These are phyloP conservation scores for Cirrhinus molitorella DNA, from an alignment of 2,797 vertebrate genomes.

Conservation along the genomic window DNA sequence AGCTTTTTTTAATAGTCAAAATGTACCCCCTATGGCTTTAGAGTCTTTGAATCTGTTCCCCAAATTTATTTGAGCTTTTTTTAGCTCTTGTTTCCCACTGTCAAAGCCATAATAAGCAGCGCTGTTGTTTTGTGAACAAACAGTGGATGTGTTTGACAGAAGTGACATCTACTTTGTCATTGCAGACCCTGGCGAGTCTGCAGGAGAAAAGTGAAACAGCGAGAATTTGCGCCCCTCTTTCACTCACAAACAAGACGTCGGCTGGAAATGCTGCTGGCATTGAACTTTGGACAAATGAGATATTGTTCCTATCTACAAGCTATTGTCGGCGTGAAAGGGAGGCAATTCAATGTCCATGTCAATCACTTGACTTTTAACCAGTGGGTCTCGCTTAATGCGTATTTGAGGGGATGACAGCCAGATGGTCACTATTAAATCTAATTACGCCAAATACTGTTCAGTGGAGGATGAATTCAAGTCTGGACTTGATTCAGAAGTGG, in stretches of 20 bases:
- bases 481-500: conserved; percentile 2
- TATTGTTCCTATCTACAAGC: conserved; percentile 59
- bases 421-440: conserved; percentile 56
- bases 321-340: conserved; percentile 57
- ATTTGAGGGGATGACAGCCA: conserved; percentile 57
- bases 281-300: conserved; percentile 63
- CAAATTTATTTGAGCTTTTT: conserved; percentile 37
- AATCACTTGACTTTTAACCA: conserved; percentile 65
- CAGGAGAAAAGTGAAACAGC: conserved; percentile 56
- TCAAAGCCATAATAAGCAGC: conserved; percentile 36
- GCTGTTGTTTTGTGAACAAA: conserved; percentile 46
- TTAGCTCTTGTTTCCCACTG: conserved; percentile 41
- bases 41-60: conserved; percentile 36
- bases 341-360: conserved; percentile 62
- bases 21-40: conserved; percentile 13
- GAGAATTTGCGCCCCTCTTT: conserved; percentile 40
- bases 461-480: not conserved
- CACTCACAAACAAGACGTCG: conserved; percentile 47
- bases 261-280: conserved; percentile 49
- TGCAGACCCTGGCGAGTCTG: conserved; percentile 24
- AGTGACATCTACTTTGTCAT: conserved; percentile 64
- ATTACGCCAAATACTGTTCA: conserved; percentile 20
- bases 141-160: conserved; percentile 37
- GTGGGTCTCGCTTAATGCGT: conserved; percentile 43
- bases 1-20: conserved; percentile 23